Base-by-base conservation (phyloP, 2,888 invertebrate species). In the Adelphocoris suturalis region DNA sequence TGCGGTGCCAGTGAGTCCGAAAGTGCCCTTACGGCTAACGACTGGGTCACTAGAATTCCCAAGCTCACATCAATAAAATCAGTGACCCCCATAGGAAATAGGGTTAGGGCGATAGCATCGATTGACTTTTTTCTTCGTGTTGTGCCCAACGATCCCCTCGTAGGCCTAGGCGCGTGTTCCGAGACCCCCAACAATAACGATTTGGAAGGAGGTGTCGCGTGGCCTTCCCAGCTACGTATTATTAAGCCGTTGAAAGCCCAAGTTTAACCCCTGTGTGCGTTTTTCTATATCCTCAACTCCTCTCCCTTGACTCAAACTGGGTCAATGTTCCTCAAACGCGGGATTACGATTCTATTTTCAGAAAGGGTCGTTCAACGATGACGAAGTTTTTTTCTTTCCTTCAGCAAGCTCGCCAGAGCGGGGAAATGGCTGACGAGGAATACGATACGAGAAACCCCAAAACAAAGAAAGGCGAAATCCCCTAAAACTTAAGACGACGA, bases 171-270 rank as follows among this genome's bases (percentile, higher is more conserved):
- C 47, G 37, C 47, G 78, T 46, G 78, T 68, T 27, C 2, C 52
- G 52, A 3, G 2, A 11, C 4, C 37, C 78, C 46, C 19, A 47
- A 78, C 47, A 78, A 47, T 47, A 47, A 47, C 78, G 78, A 78
- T 47, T 46, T 78, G 78, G 46, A 47, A 47, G 78, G 78, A n/a
- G 78, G 37, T 47, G 37, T 78, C 46, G 37, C 46, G 11, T 46
- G 78, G 78, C 78, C 47, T 46, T 46, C 78, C 46, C 78, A 78
- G 78, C 78, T 78, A n/a, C n/a, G n/a, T n/a, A 78, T 78, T 78
- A 78, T 78, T 78, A 78, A 37, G 78, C 47, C 46, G 37, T 16
- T 78, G 14, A n/a, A 16, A 47, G 7, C 9, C 78, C 78, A 5
- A 78, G 11, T 28, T 76, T 78, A 46, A 78, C 28, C 78, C 23